Evolutionary conservation across 2,888 invertebrate genomes (phyloP).

Genomic region (Villa cingulata): DNA sequence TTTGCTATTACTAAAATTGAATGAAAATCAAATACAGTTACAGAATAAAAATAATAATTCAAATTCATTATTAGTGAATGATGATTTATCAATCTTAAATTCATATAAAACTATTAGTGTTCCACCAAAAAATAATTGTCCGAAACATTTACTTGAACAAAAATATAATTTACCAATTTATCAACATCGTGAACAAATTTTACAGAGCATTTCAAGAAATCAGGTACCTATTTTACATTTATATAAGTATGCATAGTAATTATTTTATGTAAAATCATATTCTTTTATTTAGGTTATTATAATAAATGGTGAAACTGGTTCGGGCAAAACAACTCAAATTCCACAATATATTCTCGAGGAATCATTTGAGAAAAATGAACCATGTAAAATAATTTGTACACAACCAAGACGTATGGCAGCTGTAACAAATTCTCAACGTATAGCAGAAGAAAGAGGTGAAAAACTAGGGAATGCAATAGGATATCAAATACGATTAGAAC

Average conservation of each 20-base stretch:
- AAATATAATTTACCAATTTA: background rate
- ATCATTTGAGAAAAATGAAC: constrained; percentile 42
- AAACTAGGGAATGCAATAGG: constrained; percentile 59
- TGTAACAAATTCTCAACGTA: constrained; percentile 77
- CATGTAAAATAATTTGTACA: constrained; percentile 79
- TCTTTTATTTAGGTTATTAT: constrained; percentile 45
- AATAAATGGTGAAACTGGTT: constrained; percentile 76
- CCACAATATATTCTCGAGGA: constrained; percentile 86
- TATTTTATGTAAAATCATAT: no score
- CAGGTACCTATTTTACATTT: background rate
- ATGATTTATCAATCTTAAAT: background rate
- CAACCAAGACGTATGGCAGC: constrained; percentile 88
- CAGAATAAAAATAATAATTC: background rate
- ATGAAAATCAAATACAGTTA: background rate
- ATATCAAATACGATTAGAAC: constrained; percentile 85
- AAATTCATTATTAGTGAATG: background rate
- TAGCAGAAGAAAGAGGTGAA: constrained; percentile 56
- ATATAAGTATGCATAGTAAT: no score
- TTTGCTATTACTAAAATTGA: background rate
- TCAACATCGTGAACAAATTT: background rate
- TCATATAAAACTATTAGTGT: background rate
- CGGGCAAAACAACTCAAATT: constrained; percentile 91
- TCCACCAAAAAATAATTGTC: background rate
- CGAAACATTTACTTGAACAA: background rate
- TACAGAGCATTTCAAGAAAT: background rate